Percentiles rank a stretch among this genome's conserved stretches.
These are phyloP conservation scores for Nicator chloris DNA, from an alignment of 2,113 vertebrate genomes.

Conservation along the genomic window DNA sequence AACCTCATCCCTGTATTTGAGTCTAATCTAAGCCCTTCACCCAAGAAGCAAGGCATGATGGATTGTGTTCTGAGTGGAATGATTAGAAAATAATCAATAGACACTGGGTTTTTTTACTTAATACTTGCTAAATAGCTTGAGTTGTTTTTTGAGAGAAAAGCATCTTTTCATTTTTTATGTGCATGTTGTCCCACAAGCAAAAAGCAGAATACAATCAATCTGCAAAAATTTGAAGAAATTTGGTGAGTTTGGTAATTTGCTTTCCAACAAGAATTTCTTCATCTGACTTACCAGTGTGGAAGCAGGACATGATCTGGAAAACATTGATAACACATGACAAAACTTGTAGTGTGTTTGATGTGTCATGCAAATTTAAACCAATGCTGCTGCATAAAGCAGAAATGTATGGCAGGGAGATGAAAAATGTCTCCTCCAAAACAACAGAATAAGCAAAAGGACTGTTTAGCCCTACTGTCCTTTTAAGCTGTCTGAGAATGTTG, in stretches of 20 bases:
- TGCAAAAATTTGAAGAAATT: background rate
- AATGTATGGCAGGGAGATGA: background rate
- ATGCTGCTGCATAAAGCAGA: background rate
- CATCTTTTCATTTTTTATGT: background rate
- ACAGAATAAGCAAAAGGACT: background rate
- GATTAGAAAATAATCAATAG: background rate
- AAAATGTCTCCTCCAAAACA: background rate
- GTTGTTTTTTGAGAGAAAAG: background rate
- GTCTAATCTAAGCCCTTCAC: background rate
- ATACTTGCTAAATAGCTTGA: background rate
- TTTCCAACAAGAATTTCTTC: background rate
- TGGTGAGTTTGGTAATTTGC: background rate
- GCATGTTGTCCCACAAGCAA: background rate
- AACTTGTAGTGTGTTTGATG: slow-evolving; percentile 10
- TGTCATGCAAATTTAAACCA: slow-evolving; percentile 1
- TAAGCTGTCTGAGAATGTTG: background rate
- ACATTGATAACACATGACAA: slow-evolving; percentile 27
- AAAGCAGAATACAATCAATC: background rate
- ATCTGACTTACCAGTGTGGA: background rate
- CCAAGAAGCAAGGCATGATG: background rate
- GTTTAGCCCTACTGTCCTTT: background rate
- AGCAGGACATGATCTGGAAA: background rate
- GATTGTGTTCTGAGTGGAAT: background rate
- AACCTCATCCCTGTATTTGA: background rate
- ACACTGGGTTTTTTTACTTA: background rate